phyloP scores from a whole-genome alignment of 2,888 invertebrate species.

The Callimorpha dominula region DNA sequence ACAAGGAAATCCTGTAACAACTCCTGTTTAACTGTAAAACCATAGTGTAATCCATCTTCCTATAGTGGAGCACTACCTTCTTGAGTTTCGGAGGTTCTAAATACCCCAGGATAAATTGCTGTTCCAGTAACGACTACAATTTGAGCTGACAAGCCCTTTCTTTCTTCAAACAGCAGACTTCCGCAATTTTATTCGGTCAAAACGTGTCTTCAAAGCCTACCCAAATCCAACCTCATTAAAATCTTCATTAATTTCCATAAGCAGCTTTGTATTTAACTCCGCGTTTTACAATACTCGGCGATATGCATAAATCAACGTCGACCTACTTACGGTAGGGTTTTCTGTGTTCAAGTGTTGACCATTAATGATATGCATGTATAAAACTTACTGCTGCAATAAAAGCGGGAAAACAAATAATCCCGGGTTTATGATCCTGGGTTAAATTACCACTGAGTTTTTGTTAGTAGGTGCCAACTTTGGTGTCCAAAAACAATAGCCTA shows the following conservation, averaged over 20 bases:
- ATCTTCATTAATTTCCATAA: conserved; percentile 30
- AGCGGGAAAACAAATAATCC: conserved; percentile 1
- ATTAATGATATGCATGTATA: background rate
- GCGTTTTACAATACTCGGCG: conserved; percentile 21
- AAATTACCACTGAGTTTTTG: background rate
- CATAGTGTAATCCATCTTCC: background rate
- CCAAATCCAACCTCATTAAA: conserved; percentile 22
- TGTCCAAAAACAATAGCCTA: background rate
- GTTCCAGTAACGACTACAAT: too few relatives aligned
- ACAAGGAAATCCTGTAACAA: too few relatives aligned
- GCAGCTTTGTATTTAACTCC: conserved; percentile 15
- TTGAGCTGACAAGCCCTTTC: background rate
- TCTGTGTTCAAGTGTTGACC: conserved; percentile 6
- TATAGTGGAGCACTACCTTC: background rate
- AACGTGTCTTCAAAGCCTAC: background rate
- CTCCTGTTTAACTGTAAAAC: too few relatives aligned
- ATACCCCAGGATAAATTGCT: too few relatives aligned
- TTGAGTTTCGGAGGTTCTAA: background rate
- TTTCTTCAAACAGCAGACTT: background rate
- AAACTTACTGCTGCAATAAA: conserved; percentile 13
- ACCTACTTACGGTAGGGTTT: conserved; percentile 31
- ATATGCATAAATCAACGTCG: conserved; percentile 39
- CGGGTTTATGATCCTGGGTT: background rate
- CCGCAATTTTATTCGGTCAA: background rate
- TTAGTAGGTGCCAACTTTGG: background rate